phyloP scores from a whole-genome alignment of 2,797 vertebrate species.

The Peromyscus melanophrys region DNA sequence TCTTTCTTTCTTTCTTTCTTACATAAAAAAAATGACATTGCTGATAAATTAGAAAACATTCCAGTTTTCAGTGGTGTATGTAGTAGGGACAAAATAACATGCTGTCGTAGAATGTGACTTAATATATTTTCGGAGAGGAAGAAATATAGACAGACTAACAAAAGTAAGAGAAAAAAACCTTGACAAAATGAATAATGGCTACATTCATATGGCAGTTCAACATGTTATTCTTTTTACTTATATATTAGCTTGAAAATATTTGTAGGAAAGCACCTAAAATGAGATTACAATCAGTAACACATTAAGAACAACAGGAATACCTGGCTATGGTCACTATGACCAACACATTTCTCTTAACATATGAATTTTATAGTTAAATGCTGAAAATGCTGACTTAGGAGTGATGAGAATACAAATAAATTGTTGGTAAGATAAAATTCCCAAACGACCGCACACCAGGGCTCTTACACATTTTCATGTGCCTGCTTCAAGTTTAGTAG shows the following conservation, averaged over 20 bases:
- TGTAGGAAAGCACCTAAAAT: conserved; percentile 48
- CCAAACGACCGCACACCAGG: conserved; percentile 17
- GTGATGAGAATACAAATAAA: conserved; percentile 63
- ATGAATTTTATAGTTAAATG: conserved; percentile 70
- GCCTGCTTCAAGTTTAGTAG: conserved; percentile 39
- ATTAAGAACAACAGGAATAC: conserved; percentile 16
- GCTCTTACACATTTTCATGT: conserved; percentile 37
- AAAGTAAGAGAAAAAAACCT: conserved; percentile 25
- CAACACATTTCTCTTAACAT: conserved; percentile 47
- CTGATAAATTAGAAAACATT: conserved; percentile 27
- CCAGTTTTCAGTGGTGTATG: conserved; percentile 32
- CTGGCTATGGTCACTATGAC: not conserved
- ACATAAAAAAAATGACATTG: not conserved
- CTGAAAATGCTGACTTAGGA: conserved; percentile 59
- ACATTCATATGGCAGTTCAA: not conserved
- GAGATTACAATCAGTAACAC: conserved; percentile 33
- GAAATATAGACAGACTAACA: conserved; percentile 43
- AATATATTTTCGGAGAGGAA: conserved; percentile 29
- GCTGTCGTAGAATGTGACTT: conserved; percentile 10
- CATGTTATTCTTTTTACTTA: conserved; percentile 25
- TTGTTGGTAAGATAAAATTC: conserved; percentile 46
- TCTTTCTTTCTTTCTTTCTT: not conserved
- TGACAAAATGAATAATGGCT: conserved; percentile 36
- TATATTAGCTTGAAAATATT: not conserved
- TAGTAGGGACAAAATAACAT: conserved; percentile 40